These are phyloP conservation scores for Mesorhabditis belari DNA, from an alignment of 2,888 invertebrate species.

Conservation along the genomic window DNA sequence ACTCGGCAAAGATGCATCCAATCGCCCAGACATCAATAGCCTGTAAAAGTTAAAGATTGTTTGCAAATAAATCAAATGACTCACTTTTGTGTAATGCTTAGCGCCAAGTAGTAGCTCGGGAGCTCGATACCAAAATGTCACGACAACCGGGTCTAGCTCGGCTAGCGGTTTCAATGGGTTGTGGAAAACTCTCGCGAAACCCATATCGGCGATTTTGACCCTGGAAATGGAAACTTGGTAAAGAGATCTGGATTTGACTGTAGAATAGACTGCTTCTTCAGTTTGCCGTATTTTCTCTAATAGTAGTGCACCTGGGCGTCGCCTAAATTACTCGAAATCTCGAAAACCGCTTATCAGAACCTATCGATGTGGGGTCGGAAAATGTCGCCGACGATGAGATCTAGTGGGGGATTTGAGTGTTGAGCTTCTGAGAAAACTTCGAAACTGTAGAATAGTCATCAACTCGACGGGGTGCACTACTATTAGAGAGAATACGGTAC, in stretches of 20 bases:
- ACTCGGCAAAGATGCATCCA: constrained; percentile 91
- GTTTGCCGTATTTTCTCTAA: too few species aligned
- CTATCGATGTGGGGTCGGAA: too few species aligned
- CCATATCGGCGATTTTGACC: constrained; percentile 78
- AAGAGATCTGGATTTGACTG: neutral
- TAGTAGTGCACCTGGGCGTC: too few species aligned
- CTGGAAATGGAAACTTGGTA: constrained; percentile 11
- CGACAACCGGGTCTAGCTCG: constrained; percentile 96
- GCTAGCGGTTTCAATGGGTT: constrained; percentile 93
- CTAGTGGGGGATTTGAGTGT: too few species aligned
- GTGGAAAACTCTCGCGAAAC: constrained; percentile 93
- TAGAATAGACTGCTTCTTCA: neutral
- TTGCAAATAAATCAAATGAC: neutral
- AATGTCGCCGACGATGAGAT: too few species aligned
- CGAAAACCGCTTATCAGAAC: too few species aligned
- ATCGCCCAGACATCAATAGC: constrained; percentile 54
- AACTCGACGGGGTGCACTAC: too few species aligned
- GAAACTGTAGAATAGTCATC: too few species aligned
- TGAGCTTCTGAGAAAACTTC: too few species aligned
- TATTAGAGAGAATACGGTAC: too few species aligned
- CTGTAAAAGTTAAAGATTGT: constrained; percentile 11
- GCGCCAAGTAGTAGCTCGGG: constrained; percentile 67
- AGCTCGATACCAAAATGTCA: constrained; percentile 96
- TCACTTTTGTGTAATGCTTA: constrained; percentile 53
- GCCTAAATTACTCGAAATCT: too few species aligned